Percentiles rank a stretch among this genome's conserved stretches.
Evolutionary conservation across 2,113 vertebrate species (phyloP).

Genomic region (Malurus alboscapulatus): DNA sequence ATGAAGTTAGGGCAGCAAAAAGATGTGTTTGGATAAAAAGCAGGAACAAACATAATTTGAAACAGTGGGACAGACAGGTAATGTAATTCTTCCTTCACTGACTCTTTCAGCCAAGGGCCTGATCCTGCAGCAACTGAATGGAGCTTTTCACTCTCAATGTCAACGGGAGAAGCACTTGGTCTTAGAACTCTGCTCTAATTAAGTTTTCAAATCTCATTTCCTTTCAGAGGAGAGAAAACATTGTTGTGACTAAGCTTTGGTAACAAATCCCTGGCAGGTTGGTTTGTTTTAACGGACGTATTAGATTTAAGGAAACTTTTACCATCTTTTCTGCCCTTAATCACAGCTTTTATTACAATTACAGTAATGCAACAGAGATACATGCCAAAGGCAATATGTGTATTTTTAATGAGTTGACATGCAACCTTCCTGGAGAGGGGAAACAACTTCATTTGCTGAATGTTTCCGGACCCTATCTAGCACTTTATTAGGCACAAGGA

Average conservation of each 20-base stretch:
- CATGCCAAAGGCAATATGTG: slow-evolving; percentile 67
- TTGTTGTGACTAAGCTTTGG: slow-evolving; percentile 71
- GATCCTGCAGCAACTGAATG: not conserved
- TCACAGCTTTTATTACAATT: slow-evolving; percentile 66
- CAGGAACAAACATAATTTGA: slow-evolving; percentile 28
- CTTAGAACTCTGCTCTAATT: slow-evolving; percentile 43
- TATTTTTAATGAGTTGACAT: slow-evolving; percentile 69
- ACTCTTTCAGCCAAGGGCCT: not conserved
- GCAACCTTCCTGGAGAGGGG: slow-evolving; percentile 38
- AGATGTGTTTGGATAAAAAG: slow-evolving; percentile 30
- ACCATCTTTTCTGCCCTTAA: slow-evolving; percentile 64
- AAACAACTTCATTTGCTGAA: slow-evolving; percentile 40
- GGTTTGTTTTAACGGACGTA: slow-evolving; percentile 62
- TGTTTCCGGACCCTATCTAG: not conserved
- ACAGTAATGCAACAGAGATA: slow-evolving; percentile 52
- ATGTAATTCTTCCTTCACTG: not conserved
- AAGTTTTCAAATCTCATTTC: slow-evolving; percentile 69
- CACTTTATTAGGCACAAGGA: slow-evolving; percentile 17
- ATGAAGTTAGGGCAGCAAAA: slow-evolving; percentile 2
- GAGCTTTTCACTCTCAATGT: not conserved
- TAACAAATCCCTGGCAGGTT: slow-evolving; percentile 70
- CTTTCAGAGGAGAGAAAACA: slow-evolving; percentile 67
- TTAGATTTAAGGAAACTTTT: slow-evolving; percentile 70
- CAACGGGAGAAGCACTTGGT: not conserved
- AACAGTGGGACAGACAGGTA: not conserved